A percentile compares a stretch with the other conserved stretches of the same genome.
Evolutionary conservation across 2,888 invertebrate species (phyloP).

Genomic region (Carpatolechia fugitivella): DNA sequence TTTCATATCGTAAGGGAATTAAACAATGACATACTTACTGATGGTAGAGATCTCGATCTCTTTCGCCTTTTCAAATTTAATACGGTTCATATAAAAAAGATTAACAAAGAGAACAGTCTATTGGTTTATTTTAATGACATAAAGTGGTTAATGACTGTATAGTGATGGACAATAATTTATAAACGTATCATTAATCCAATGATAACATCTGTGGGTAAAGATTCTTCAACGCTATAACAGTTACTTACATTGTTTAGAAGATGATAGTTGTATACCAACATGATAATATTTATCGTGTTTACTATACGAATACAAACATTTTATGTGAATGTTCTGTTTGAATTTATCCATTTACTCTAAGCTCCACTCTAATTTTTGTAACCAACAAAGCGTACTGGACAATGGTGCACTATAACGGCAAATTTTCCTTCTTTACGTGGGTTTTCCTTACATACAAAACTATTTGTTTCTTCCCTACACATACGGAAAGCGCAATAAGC

Average conservation of each 20-base stretch:
- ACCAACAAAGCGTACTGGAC: constrained; percentile 59
- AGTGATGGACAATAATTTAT: constrained; percentile 57
- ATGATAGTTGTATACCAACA: not conserved
- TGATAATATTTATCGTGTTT: constrained; percentile 33
- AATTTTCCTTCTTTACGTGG: constrained; percentile 49
- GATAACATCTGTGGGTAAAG: constrained; percentile 62
- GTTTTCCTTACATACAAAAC: constrained; percentile 47
- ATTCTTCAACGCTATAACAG: not conserved
- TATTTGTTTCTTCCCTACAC: constrained; percentile 62
- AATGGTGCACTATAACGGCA: constrained; percentile 53
- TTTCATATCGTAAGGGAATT: constrained; percentile 44
- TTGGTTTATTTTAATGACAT: constrained; percentile 32
- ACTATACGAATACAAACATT: no score
- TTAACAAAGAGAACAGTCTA: constrained; percentile 35
- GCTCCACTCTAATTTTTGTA: constrained; percentile 42
- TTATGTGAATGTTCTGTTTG: not conserved
- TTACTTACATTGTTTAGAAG: not conserved
- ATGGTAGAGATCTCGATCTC: constrained; percentile 49
- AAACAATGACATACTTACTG: constrained; percentile 62
- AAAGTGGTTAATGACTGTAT: constrained; percentile 25
- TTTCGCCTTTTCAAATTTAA: constrained; percentile 33
- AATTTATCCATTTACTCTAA: constrained; percentile 10
- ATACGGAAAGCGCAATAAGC: constrained; percentile 60
- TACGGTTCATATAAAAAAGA: constrained; percentile 42
- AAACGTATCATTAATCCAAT: constrained; percentile 62